These are phyloP conservation scores for Drosophila lini DNA, from an alignment of 1,140 invertebrate species.

Conservation along the genomic window DNA sequence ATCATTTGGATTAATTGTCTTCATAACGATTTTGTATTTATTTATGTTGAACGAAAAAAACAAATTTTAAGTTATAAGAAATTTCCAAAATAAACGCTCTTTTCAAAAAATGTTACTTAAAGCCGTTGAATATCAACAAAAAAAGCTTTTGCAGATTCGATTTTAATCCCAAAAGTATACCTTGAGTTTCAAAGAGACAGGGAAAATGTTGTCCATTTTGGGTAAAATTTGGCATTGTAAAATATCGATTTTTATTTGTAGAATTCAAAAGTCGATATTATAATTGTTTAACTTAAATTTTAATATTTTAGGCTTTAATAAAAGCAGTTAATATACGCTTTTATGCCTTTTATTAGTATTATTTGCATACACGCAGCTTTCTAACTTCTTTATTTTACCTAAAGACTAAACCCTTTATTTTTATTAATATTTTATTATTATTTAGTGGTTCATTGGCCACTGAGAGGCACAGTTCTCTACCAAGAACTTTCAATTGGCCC, in stretches of 20 bases:
- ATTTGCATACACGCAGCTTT: background rate
- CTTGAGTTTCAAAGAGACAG: background rate
- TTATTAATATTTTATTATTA: conserved; percentile 1
- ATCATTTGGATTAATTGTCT: conserved; percentile 43
- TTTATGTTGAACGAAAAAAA: conserved; percentile 52
- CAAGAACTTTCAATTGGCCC: conserved; percentile 30
- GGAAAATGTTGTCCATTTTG: background rate
- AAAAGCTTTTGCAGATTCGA: background rate
- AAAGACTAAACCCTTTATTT: background rate
- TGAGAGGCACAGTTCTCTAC: background rate
- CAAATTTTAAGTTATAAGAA: conserved; percentile 9
- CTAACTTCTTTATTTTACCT: background rate
- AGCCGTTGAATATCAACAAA: background rate
- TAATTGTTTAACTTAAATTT: background rate
- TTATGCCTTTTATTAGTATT: background rate
- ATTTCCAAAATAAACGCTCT: conserved; percentile 36
- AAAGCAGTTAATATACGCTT: background rate
- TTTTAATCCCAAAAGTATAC: conserved; percentile 13
- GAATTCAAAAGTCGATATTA: background rate
- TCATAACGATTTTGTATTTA: conserved; percentile 67
- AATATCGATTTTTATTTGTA: background rate
- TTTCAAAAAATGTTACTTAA: conserved; percentile 1
- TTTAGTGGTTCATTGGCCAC: conserved; percentile 16
- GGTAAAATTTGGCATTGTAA: background rate
- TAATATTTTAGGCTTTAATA: too few relatives aligned